These are phyloP conservation scores for Dreissena polymorpha DNA, from an alignment of 1,140 invertebrate genomes.

Conservation along the genomic window DNA sequence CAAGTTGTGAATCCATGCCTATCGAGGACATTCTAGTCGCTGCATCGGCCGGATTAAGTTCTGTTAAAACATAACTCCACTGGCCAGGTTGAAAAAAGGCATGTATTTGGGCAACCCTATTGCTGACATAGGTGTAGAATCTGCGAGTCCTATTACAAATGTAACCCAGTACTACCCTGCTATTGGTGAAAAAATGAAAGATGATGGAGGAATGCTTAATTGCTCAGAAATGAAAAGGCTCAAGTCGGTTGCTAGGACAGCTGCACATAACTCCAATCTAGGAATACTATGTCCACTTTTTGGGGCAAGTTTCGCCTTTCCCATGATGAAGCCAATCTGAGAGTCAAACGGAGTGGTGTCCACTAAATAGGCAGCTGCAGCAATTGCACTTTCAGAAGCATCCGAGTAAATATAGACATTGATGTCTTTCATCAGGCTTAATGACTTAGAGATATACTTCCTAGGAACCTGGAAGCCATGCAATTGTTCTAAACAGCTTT, in stretches of 20 bases:
- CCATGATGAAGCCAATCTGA: neutral
- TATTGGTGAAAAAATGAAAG: constrained; percentile 12
- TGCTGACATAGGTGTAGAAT: constrained; percentile 29
- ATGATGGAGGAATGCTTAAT: neutral
- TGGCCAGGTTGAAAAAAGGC: constrained; percentile 3
- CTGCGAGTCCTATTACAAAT: constrained; percentile 16
- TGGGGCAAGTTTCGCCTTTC: constrained; percentile 8
- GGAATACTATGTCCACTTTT: constrained; percentile 5
- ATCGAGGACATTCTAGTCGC: neutral
- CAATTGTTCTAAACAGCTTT: neutral
- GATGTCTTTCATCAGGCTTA: neutral
- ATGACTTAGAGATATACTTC: too few species aligned
- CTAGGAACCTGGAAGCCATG: neutral
- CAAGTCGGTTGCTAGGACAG: neutral
- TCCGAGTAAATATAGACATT: neutral
- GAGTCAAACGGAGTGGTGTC: neutral
- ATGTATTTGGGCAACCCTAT: constrained; percentile 21
- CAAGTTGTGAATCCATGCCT: neutral
- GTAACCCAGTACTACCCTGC: constrained; percentile 11
- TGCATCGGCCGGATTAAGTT: constrained; percentile 12
- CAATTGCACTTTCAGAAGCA: constrained; percentile 7
- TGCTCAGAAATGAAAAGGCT: neutral
- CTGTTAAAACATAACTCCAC: constrained; percentile 9
- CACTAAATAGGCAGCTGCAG: neutral
- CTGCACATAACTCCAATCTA: constrained; percentile 17